Base-by-base conservation (phyloP, 2,797 vertebrate species). In the Acanthopagrus latus region DNA sequence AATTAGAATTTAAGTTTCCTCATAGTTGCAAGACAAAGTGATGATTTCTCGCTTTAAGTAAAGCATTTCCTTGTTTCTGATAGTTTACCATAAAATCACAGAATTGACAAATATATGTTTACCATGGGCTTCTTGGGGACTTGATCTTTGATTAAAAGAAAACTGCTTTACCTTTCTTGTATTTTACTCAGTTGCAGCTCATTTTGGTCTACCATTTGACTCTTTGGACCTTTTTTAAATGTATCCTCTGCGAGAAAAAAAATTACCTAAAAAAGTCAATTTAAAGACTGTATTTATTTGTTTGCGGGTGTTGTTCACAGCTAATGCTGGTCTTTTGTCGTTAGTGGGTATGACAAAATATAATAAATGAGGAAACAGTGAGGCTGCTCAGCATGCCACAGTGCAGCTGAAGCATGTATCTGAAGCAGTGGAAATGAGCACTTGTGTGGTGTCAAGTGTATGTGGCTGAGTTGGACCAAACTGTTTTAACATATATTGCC, bases 401-500 rank as follows among this genome's bases (percentile, higher is more conserved):
- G 44, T 76, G 21, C 55, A 55, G n/a, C 25, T 60, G 6, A 57
- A 13, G 43, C 44, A 41, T 47, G 33, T 79, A 23, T 17, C 12
- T 52, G 11, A 59, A 38, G 14, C 23, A n/a, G 47, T 70, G 41
- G 8, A 6, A 38, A 10, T 58, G 47, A 68, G 64, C 57, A 52
- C 20, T 41, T 2, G 9, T 41, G 47, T 57, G 48, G 38, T 41
- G 71, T 68, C 82, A 74, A 75, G 78, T 84, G 74, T 64, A 50
- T 29, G 3, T 33, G 41, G 38, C 11, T 11, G 29, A 60, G 52
- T 63, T 33, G 7, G 43, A 74, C 74, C 7, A 41, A 65, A 46
- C 52, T 14, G 52, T 58, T 69, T 14, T 41, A 76, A 25, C 6
- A 8, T 16, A 17, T 33, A 7, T 9, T 0, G 1, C 86, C 91